Evolutionary conservation across 2,113 vertebrate species (phyloP).

Genomic region (Ceuthmochares aereus): DNA sequence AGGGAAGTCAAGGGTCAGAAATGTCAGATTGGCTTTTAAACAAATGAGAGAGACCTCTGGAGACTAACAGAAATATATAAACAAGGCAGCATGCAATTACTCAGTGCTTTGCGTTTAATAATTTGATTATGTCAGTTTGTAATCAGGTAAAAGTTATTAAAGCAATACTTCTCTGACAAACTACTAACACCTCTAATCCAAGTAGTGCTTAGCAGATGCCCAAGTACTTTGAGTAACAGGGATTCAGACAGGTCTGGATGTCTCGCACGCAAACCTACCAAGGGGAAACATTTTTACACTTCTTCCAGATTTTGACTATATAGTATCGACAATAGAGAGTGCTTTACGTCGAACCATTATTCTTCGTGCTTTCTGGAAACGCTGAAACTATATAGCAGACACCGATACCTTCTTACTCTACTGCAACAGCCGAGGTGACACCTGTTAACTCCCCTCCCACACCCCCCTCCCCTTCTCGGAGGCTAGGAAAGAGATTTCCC

Average conservation of each 20-base stretch:
- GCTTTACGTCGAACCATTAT: neutral
- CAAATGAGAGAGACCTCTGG: constrained; percentile 58
- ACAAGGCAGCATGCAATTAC: constrained; percentile 19
- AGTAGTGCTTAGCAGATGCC: neutral
- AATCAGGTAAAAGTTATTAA: constrained; percentile 25
- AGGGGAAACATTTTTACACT: neutral
- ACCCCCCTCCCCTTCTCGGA: neutral
- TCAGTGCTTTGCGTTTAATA: constrained; percentile 21
- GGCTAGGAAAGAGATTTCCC: neutral
- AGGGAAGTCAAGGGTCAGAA: constrained; percentile 76
- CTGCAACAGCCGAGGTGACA: constrained; percentile 47
- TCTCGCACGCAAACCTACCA: neutral
- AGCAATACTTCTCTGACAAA: constrained; percentile 22
- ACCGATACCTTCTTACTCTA: neutral
- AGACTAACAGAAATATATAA: constrained; percentile 50
- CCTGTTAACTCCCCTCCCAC: constrained; percentile 69
- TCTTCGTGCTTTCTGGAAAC: neutral
- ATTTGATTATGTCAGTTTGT: constrained; percentile 8
- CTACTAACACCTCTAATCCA: constrained; percentile 20
- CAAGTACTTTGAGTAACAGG: neutral
- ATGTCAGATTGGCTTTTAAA: constrained; percentile 74
- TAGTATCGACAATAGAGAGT: neutral
- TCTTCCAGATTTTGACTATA: neutral
- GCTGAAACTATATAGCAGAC: neutral
- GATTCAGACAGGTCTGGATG: neutral